These are phyloP conservation scores for Tinamus major DNA, from an alignment of 2,797 vertebrate genomes.

Conservation along the genomic window DNA sequence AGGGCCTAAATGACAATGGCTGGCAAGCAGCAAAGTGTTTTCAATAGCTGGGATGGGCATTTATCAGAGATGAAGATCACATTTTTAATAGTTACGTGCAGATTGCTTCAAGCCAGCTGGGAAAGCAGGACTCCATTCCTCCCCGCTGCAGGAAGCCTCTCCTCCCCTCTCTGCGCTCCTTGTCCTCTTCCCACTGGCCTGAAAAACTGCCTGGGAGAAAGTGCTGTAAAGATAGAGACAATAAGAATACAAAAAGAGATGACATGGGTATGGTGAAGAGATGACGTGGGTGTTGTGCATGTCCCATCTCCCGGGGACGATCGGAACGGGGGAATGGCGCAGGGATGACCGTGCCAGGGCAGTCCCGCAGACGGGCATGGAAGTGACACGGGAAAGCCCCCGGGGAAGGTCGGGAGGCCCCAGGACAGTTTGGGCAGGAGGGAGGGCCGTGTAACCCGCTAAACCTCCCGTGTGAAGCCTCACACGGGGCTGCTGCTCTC, in stretches of 20 bases:
- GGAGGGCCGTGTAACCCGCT: background rate
- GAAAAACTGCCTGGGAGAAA: background rate
- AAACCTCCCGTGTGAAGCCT: background rate
- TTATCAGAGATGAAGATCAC: background rate
- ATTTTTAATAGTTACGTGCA: background rate
- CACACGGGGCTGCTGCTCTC: constrained; percentile 7
- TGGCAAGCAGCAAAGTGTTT: background rate
- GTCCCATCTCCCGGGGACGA: background rate
- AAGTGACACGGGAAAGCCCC: background rate
- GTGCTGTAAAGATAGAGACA: background rate
- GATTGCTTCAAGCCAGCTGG: background rate
- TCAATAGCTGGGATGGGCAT: background rate
- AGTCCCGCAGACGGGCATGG: background rate
- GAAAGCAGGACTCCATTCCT: background rate
- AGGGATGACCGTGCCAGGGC: background rate
- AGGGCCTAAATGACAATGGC: background rate
- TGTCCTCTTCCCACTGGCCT: background rate
- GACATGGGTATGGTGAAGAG: background rate
- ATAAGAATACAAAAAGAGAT: background rate
- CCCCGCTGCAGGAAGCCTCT: background rate
- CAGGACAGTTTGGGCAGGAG: background rate
- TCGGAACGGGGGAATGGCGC: background rate
- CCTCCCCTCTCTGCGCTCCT: background rate
- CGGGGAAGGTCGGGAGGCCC: background rate
- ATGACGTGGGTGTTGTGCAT: background rate